Percentiles rank a stretch among this genome's conserved stretches.
These are phyloP conservation scores for Acholoe squamosa DNA, from an alignment of 2,888 invertebrate species.

Conservation along the genomic window DNA sequence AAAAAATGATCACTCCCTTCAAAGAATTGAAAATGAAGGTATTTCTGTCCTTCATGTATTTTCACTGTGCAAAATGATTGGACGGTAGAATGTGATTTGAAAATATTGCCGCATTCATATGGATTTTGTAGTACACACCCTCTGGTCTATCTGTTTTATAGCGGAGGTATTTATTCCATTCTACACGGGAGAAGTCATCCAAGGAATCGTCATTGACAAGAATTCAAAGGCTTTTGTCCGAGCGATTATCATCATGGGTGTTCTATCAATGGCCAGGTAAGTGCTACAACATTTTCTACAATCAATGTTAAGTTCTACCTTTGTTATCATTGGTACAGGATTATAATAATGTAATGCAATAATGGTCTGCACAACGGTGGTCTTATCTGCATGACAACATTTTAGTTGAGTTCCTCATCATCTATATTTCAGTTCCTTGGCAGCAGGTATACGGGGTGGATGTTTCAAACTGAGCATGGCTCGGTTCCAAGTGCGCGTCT, in stretches of 20 bases:
- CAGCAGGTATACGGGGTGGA: slow-evolving; percentile 82
- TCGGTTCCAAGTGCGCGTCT: slow-evolving; percentile 79
- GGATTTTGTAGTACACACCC: not conserved
- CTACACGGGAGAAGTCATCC: slow-evolving; percentile 83
- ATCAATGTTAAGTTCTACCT: no score
- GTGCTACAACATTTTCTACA: not conserved
- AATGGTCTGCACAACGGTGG: no score
- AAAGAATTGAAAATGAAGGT: no score
- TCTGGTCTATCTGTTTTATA: slow-evolving; percentile 70
- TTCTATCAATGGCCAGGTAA: slow-evolving; percentile 75
- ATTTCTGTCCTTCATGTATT: no score
- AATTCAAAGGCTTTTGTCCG: slow-evolving; percentile 78
- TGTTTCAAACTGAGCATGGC: slow-evolving; percentile 81
- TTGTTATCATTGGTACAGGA: not conserved
- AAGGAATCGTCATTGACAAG: slow-evolving; percentile 82
- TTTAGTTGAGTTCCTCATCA: not conserved
- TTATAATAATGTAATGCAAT: not conserved
- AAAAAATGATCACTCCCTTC: no score
- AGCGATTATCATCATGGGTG: slow-evolving; percentile 75
- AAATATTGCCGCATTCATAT: no score
- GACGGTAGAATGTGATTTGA: no score
- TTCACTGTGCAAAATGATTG: no score
- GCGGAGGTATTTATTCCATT: slow-evolving; percentile 83
- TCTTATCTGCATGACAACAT: not conserved
- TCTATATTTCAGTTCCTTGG: slow-evolving; percentile 75